phyloP scores from a whole-genome alignment of 2,113 vertebrate genomes.

The Ptyas mucosa region DNA sequence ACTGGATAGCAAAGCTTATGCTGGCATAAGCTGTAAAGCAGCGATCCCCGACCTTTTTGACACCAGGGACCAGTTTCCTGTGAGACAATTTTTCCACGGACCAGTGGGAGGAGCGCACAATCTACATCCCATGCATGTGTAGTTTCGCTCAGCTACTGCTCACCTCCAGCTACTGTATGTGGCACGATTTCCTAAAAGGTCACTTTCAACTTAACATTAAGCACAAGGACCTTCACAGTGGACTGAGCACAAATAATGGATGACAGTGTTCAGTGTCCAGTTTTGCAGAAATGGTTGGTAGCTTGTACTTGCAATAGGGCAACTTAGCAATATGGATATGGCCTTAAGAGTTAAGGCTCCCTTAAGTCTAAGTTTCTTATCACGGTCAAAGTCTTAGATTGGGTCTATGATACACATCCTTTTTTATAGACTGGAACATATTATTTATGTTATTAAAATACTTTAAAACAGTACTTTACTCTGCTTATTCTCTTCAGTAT shows the following conservation, averaged over 20 bases:
- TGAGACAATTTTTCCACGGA: no score
- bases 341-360: background rate
- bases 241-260: background rate
- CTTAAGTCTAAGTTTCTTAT: background rate
- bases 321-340: background rate
- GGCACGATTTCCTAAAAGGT: no score
- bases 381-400: background rate
- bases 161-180: no score
- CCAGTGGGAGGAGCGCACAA: no score
- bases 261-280: background rate
- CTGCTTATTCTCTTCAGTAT: background rate
- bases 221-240: background rate
- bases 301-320: background rate
- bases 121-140: no score
- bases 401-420: background rate
- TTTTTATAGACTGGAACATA: background rate
- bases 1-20: background rate
- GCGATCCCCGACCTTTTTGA: no score
- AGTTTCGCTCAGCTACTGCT: no score
- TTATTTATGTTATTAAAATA: background rate
- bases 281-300: background rate
- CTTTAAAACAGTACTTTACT: background rate
- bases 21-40: background rate
- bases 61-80: no score
- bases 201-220: background rate